Base-by-base conservation (phyloP, 2,113 vertebrate species). In the Mungos mungo region DNA sequence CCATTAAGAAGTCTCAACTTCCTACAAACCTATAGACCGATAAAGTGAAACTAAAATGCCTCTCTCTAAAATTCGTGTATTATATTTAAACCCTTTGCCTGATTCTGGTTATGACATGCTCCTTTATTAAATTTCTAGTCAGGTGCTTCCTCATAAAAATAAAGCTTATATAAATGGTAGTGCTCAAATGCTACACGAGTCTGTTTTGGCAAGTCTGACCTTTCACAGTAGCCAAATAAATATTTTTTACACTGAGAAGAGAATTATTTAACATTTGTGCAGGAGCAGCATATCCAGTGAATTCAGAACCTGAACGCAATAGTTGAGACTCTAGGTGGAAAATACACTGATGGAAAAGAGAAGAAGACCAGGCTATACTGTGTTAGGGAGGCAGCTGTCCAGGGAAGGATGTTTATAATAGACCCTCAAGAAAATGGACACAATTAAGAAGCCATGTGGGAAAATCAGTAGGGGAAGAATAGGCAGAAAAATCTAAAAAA, bases 221-320 rank as follows among this genome's bases (percentile, higher is more conserved):
- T 98, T 97, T 95, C 66, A 47, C 19, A 31, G 72, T 81, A 91
- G 77, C 89, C 96, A 88, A 96, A 93, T 90, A 95, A 97, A 82
- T 95, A 87, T 31, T 74, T 96, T 97, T 96, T 95, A 91, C 72
- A 52, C 31, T 1, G 25, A 77, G 74, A 57, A 82, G 93, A 66
- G 85, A 93, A 96, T 96, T 76, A 93, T 41, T 96, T 97, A 93
- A 72, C 92, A 79, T 96, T 95, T 93, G 31, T 86, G 21, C 52
- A 15, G 33, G 57, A 88, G 52, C 27, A 1, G 31, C 41, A 33
- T 77, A 83, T 89, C 89, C 72, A 86, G 47, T 66, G 85, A 82
- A 95, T 80, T 71, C 65, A 84, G 76, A 90, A 33, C 65, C 57
- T 66, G 12, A 83, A 12, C 31, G 31, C 69, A 90, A 54, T 74